phyloP scores from a whole-genome alignment of 2,113 vertebrate genomes.

The Gnathonemus longibarbis region DNA sequence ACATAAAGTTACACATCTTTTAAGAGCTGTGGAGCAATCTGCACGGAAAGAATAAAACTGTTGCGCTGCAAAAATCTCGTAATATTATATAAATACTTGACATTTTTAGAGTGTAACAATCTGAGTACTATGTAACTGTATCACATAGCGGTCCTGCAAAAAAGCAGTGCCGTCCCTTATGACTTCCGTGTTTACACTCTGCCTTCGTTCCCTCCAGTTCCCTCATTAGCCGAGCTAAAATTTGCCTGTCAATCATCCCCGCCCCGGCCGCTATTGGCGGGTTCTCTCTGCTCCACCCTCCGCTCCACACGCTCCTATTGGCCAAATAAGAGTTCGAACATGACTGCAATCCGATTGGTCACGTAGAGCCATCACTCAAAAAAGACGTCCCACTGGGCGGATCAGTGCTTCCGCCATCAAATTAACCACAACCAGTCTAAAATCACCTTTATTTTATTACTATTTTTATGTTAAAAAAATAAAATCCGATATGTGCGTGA shows the following conservation, averaged over 20 bases:
- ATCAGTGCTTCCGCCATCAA: conserved; percentile 63
- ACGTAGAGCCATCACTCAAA: conserved; percentile 35
- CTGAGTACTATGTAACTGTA: conserved; percentile 22
- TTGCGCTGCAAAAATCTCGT: background rate
- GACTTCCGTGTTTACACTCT: conserved; percentile 72
- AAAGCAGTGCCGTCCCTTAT: conserved; percentile 56
- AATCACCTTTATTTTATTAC: conserved; percentile 1
- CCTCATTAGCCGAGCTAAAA: conserved; percentile 53
- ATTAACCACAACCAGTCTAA: conserved; percentile 35
- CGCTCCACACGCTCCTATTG: conserved; percentile 24
- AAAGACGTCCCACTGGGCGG: conserved; percentile 26
- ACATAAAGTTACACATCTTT: background rate
- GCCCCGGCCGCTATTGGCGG: conserved; percentile 46
- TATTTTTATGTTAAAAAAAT: conserved; percentile 6
- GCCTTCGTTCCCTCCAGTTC: conserved; percentile 68
- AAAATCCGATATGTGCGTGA: conserved; percentile 5
- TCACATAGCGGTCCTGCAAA: conserved; percentile 40
- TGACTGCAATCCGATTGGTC: conserved; percentile 30
- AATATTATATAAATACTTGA: background rate
- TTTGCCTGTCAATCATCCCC: conserved; percentile 49
- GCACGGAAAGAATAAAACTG: background rate
- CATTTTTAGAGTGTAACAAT: background rate
- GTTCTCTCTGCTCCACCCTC: background rate
- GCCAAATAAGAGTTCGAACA: conserved; percentile 1
- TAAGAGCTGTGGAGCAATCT: background rate